phyloP scores from a whole-genome alignment of 2,113 vertebrate genomes.

The Microtus montanus region DNA sequence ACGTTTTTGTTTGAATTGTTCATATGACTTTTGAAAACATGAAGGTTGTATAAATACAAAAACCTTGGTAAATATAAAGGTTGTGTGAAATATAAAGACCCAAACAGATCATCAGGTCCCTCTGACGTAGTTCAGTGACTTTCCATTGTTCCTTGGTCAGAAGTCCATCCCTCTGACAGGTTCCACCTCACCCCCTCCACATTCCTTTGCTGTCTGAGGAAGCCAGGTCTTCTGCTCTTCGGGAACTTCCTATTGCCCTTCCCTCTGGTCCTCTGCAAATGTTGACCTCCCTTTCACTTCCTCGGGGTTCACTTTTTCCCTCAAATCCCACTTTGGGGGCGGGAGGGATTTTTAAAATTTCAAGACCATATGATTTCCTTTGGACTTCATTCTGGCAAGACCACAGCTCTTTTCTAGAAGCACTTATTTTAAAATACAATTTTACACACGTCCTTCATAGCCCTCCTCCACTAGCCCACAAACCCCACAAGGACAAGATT shows the following conservation, averaged over 20 bases:
- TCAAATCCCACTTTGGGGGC: background rate
- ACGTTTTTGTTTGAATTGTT: background rate
- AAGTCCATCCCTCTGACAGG: background rate
- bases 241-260: background rate
- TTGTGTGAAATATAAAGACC: background rate
- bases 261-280: background rate
- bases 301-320: background rate
- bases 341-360: background rate
- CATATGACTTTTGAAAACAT: background rate
- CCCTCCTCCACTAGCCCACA: background rate
- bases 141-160: background rate
- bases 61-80: background rate
- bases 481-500: background rate
- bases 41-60: conserved; percentile 30
- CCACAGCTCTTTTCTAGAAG: background rate
- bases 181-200: background rate
- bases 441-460: background rate
- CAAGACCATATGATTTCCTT: background rate
- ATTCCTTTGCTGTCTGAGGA: background rate
- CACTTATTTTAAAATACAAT: background rate
- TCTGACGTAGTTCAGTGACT: background rate
- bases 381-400: conserved; percentile 24
- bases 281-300: background rate
- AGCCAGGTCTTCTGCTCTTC: background rate
- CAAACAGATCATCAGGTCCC: background rate